Conservation (phyloP, 2,113 vertebrate species). For the Rhagologus leucostigma region DNA sequence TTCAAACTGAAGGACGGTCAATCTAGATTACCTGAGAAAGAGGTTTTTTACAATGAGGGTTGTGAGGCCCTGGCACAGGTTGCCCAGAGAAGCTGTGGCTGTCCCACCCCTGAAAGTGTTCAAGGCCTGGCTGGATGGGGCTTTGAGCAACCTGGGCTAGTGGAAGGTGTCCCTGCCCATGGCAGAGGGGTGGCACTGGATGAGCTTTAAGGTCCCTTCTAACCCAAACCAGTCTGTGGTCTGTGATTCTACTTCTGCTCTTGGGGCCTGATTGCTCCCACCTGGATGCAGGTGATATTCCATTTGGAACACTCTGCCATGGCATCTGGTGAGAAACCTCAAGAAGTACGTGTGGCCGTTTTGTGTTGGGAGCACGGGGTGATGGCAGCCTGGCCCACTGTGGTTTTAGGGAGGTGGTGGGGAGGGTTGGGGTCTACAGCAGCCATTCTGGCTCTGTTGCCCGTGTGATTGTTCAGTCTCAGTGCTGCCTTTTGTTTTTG, state of each 20-base stretch:
- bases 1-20: neutral
- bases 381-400: accelerated
- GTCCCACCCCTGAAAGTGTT: neutral
- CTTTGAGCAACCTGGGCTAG: neutral
- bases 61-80: neutral
- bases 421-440: accelerated
- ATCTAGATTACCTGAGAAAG: neutral
- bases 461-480: neutral
- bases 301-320: accelerated
- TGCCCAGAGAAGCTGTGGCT: neutral
- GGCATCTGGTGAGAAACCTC: neutral
- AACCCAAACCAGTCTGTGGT: neutral
- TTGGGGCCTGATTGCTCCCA: neutral
- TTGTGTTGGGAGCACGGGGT: neutral
- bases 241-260: neutral
- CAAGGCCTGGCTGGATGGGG: accelerated
- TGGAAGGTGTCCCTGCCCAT: neutral
- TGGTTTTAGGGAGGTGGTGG: neutral
- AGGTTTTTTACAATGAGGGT: neutral
- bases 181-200: neutral
- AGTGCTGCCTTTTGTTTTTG: neutral
- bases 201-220: neutral
- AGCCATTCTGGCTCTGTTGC: neutral
- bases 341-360: neutral
- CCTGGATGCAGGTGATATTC: neutral